Base-by-base conservation (phyloP, 2,113 vertebrate genomes). In the Hassar affinis region DNA sequence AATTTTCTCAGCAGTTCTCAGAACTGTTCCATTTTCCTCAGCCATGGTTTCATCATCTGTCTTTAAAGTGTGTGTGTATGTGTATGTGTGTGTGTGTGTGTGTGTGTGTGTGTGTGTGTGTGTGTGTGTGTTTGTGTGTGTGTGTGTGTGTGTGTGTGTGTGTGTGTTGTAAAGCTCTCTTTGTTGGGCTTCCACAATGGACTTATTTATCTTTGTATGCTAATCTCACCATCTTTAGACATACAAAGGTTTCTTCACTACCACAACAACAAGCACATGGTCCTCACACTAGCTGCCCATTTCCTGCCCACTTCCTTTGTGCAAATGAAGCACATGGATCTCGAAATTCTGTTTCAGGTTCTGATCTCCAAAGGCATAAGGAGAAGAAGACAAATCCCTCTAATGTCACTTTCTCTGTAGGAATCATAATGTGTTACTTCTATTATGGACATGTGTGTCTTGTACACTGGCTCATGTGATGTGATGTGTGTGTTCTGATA, bases 181-280 rank as follows among this genome's bases (percentile, higher is more conserved):
- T 87, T 90, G 87, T 90, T 85, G 78, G 11, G 2, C 42, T 74
- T 59, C 30, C 38, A 90, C 89, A 90, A 90, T 84, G 64, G 79
- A 81, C 75, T 59, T 84, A 81, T 88, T 88, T 87, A 78, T 80
- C 38, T 79, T 85, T 84, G 74, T 85, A 88, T 90, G 87, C 74
- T 90, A 86, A 88, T 88, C 87, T 82, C 51, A n/a, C 59, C 81
- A 87, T 86, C 87, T 84, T 81, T 87, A 77, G 72, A 82, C 85
- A 87, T 84, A 84, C 88, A 86, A 86, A 84, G 84, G 64, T 86
- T 83, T 80, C 75, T 87, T 83, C 80, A 68, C 2, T 52, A 78
- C 75, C 75, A 69, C 79, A 71, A 69, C 79, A 71, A 82, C 81
- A 62, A 72, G 42, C 79, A 79, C 87, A 84, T 86, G 78, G 35